Evolutionary conservation across 2,888 invertebrate genomes (phyloP), one percentile per base, ranked within the genome.

Genomic region (Alloscopus bannaensis): DNA sequence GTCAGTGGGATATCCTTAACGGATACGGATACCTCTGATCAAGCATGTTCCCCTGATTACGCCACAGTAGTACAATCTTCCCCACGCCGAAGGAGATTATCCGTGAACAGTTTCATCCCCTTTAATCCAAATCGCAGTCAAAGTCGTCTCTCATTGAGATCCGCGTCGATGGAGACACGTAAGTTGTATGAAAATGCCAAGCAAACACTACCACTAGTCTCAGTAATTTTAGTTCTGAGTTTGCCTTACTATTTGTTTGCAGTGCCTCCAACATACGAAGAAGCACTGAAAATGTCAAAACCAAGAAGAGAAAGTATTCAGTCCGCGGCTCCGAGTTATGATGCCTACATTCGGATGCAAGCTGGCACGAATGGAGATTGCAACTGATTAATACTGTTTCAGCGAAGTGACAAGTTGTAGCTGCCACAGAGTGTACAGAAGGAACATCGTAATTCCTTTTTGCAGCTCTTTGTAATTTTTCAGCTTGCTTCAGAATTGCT

Each of bases 261-360:
- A 80, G 80, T 82, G 52, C 82, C 82, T 8, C 82, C 82, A 4
- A 82, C 70, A 3, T 82, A 82, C 28, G 82, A 82, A 62, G 82
- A 80, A 57, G 82, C 82, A n/a, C 16, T 80, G 26, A 28, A 57
- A 59, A 80, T 80, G 76, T 52, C 55, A 16, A 42, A 3, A 8
- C 42, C 64, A 36, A 55, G 80, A 11, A 36, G 76, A 8, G 81
- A 78, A n/a, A 68, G 77, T 6, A 45, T 78, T 3, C 26, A 64
- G 4, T 78, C 78, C 3, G 70, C 78, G n/a, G 77, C 73, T 24
- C 81, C 81, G 26, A 81, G 72, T 40, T 81, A 81, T 29, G 77
- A 81, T 40, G 50, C 62, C 6, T 69, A 26, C 47, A 68, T 76
- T 52, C 28, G 57, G n/a, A 57, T 31, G 42, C 57, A 20, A 18